A percentile compares a stretch with the other conserved stretches of the same genome.
phyloP scores from a whole-genome alignment of 2,888 invertebrate genomes.

The Sesia apiformis region DNA sequence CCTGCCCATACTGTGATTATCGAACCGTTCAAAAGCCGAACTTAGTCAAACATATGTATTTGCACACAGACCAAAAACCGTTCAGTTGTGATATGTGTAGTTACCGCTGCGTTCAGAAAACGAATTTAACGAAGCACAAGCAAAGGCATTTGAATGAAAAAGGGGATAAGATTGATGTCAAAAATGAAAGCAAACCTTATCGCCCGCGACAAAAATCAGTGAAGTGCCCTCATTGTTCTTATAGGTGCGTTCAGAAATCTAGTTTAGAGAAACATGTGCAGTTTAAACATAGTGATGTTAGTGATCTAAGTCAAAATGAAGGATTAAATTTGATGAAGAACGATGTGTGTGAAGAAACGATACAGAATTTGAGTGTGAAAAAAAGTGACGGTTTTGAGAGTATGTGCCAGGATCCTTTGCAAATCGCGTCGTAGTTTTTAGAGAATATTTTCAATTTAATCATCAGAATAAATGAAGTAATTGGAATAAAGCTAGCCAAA shows the following conservation, averaged over 20 bases:
- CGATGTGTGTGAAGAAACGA: slow-evolving; percentile 17
- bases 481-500: too few relatives aligned
- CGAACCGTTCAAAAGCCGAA: slow-evolving; percentile 68
- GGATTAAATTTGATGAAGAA: slow-evolving; percentile 19
- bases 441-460: too few relatives aligned
- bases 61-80: slow-evolving; percentile 67
- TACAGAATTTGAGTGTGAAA: slow-evolving; percentile 46
- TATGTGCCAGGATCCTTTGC: neutral
- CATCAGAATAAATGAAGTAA: too few relatives aligned
- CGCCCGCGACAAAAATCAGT: slow-evolving; percentile 58
- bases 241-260: slow-evolving; percentile 59
- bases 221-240: slow-evolving; percentile 53
- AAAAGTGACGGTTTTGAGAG: slow-evolving; percentile 18
- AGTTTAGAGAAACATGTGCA: slow-evolving; percentile 64
- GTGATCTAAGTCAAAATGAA: slow-evolving; percentile 11
- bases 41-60: slow-evolving; percentile 67
- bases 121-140: slow-evolving; percentile 64
- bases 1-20: slow-evolving; percentile 64
- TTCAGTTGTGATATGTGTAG: slow-evolving; percentile 65
- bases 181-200: slow-evolving; percentile 48
- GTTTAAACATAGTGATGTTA: slow-evolving; percentile 44
- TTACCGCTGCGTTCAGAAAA: slow-evolving; percentile 66
- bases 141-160: slow-evolving; percentile 61
- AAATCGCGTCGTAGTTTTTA: neutral
- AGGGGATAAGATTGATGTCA: slow-evolving; percentile 37